phyloP scores from a whole-genome alignment of 2,113 vertebrate genomes.

The Otus sunia region DNA sequence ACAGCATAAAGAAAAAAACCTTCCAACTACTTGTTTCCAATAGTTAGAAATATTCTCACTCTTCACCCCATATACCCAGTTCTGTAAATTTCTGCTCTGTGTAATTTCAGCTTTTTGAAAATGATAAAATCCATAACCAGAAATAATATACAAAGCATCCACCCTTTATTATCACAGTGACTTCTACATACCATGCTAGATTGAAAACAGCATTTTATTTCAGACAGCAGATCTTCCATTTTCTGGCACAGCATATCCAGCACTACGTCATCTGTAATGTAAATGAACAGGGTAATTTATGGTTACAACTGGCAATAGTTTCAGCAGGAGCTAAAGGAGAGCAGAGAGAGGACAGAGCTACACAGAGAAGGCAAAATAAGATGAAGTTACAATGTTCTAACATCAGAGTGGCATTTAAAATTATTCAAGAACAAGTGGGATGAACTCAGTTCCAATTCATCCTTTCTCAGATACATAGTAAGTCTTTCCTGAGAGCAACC shows the following conservation, averaged over 20 bases:
- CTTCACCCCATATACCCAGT: background rate
- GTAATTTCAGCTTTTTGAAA: background rate
- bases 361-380: background rate
- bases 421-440: background rate
- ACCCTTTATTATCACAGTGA: background rate
- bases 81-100: background rate
- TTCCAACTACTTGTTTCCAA: background rate
- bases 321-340: background rate
- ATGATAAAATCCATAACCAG: background rate
- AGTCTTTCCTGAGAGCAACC: background rate
- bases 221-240: conserved; percentile 38
- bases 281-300: background rate
- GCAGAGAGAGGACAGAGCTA: background rate
- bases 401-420: background rate
- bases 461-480: background rate
- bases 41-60: background rate
- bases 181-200: conserved; percentile 63
- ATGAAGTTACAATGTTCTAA: background rate
- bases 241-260: conserved; percentile 49
- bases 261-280: conserved; percentile 55
- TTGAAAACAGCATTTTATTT: conserved; percentile 65
- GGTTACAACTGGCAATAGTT: background rate
- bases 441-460: background rate
- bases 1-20: background rate
- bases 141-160: background rate